Evolutionary conservation across 1,140 invertebrate genomes (phyloP), one percentile per base, ranked within the genome.

Genomic region (Calliphora vicina): DNA sequence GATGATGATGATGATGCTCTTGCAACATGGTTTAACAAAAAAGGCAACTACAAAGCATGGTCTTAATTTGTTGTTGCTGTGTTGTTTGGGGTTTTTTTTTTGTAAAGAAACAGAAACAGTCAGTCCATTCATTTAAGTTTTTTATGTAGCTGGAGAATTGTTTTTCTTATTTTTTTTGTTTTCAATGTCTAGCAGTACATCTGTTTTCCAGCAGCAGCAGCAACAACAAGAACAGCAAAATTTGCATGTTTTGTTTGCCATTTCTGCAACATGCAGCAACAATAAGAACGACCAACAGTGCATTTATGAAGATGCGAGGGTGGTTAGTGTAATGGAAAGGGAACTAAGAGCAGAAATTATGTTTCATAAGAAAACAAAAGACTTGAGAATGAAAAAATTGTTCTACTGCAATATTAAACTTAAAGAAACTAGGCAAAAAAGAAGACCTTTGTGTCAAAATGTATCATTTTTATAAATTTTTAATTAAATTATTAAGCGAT

Each of bases 131-230:
- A 67, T 67, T 67, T 23, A 67, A 50, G 50, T 57, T 57, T 17
- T 57, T 57, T 17, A 1, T 57, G 50, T 57, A n/a, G 15, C 15
- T 57, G 50, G 13, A 57, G 50, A 57, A 57, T 57, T 57, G 50
- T 57, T 57, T 17, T 35, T 35, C 35, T 35, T 35, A 29, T 45
- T 67, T 20, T 67, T 67, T 23, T 67, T 67, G 8, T 67, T 67
- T 67, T 23, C 20, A 67, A 67, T 67, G 61, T 67, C 61, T 67
- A 67, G n/a, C n/a, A 67, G 61, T 67, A 67, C 61, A 67, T 67
- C 61, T 67, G 61, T 67, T 67, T 67, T 67, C 12, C 61, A 10
- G n/a, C 35, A 45, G 43, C n/a, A 67, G 23, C n/a, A 67, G 25
- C n/a, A n/a, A n/a, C 61, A 10, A 6, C 35, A 45, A 10, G 2